Evolutionary conservation across 1,140 invertebrate genomes (phyloP), one percentile per base, ranked within the genome.

Genomic region (Hermetia illucens): DNA sequence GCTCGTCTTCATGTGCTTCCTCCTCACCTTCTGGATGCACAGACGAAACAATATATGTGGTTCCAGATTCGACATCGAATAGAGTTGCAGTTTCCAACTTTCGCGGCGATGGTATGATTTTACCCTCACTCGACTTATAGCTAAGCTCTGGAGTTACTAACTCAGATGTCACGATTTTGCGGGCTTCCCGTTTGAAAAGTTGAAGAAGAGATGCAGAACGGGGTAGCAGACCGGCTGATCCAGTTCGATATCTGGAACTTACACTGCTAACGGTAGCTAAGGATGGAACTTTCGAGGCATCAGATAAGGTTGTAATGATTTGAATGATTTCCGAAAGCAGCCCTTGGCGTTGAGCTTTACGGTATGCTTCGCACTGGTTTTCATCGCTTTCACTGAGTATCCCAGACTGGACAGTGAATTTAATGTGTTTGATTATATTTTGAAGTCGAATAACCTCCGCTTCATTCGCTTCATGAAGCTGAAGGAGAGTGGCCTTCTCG

Each of bases 401-500:
- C 22, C 72, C 70, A 39, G 70, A 63, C 38, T 68, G 58, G 5
- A 80, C 66, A 18, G 70, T 67, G 15, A 53, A 49, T 25, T 69
- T 71, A 3, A 75, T 71, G 49, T 71, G 65, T 41, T 66, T 60
- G 15, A 81, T 53, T 39, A 79, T 63, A 25, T 62, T 58, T 2
- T 61, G 65, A 5, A 79, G 43, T 27, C 65, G 64, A 2, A 61
- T 34, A 17, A 71, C 66, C 52, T 77, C 69, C 29, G 56, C 50
- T 24, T 60, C 60, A 33, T 72, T 58, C 35, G 67, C 62, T 3
- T 59, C 47, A 8, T 70, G 54, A 21, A 74, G 59, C 0, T 59
- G 50, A 2, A 53, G 48, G 2, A 70, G 46, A 38, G 64, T 53
- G 25, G 61, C 61, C 40, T 68, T 69, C 16, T 67, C 69, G 18